phyloP scores from a whole-genome alignment of 2,113 vertebrate genomes.

The Progne subis region DNA sequence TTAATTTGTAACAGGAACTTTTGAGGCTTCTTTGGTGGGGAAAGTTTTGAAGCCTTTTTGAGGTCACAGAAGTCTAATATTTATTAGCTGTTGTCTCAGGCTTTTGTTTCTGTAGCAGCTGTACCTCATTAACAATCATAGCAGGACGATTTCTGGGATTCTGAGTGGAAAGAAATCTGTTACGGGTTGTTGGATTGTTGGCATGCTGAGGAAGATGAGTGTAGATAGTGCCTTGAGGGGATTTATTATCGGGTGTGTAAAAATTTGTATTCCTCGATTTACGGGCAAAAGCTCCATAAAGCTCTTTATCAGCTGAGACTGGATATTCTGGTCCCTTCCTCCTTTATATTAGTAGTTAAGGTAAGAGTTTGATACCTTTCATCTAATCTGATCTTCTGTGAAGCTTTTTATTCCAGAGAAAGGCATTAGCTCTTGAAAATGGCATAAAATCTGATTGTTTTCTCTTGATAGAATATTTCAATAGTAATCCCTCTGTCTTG shows the following conservation, averaged over 20 bases:
- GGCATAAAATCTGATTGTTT: not conserved
- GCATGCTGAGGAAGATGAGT: not conserved
- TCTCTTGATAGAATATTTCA: not conserved
- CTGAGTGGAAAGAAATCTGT: not conserved
- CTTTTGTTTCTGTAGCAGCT: not conserved
- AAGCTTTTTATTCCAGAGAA: not conserved
- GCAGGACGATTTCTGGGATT: not conserved
- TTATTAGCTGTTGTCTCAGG: not conserved
- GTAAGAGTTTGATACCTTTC: not conserved
- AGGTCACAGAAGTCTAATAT: not conserved
- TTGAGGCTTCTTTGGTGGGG: not conserved
- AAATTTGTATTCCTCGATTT: not conserved
- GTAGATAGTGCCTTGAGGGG: not conserved
- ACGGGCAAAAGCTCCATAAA: not conserved
- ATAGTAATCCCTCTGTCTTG: not conserved
- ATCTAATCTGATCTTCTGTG: not conserved
- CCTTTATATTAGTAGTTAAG: not conserved
- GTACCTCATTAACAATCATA: accelerated
- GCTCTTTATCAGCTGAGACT: not conserved
- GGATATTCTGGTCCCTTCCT: not conserved
- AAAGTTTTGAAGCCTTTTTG: not conserved
- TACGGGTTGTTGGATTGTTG: accelerated
- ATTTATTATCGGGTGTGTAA: not conserved
- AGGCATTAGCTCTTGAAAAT: not conserved
- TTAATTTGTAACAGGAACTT: not conserved